Base-by-base conservation (phyloP, 2,888 invertebrate genomes). In the Pollenia amentaria region DNA sequence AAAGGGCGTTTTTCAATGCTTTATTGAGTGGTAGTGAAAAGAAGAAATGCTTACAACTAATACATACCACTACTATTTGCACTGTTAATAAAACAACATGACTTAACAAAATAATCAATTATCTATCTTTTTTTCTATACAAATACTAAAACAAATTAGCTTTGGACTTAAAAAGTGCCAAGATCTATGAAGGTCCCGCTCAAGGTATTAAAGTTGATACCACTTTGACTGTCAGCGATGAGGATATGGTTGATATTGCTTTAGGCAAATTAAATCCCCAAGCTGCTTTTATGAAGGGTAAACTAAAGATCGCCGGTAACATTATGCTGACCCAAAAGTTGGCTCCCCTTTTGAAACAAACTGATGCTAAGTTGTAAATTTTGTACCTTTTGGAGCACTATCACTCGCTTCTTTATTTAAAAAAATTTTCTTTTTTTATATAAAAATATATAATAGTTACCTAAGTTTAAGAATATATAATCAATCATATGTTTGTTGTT, bases 321-420 rank as follows among this genome's bases (percentile, higher is more conserved):
- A 96, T 92, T 9, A 97, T 98, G 97, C 94, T 98, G 75, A 97
- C 97, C 6, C 98, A 98, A 93, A 99, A 98, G 94, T 94, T 99
- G 87, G 96, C 97, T 76, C 95, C 96, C 1, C 93, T 98, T 21
- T 94, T 98, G 88, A 96, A 97, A 91, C 76, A 76, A 67, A 95
- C 95, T 51, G 95, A 95, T 87, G 94, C 97, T 44, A 97, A 97
- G 92, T 94, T 97, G 92, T 97, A 95, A 94, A 90, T 69, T 12
- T 40, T 1, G 29, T 44, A 48, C 16, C 11, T 9, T 42, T 11
- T 55, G 51, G 11, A 40, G 29, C 38, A 62, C 73, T 48, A 65
- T 9, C 62, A 73, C 44, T 64, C 48, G 76, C 60, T 79, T 62
- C 55, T 51, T 18, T 72, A 44, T 29, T 29, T 29, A 29, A 29